Evolutionary conservation across 2,888 invertebrate genomes (phyloP).

Genomic region (Allygus modestus): DNA sequence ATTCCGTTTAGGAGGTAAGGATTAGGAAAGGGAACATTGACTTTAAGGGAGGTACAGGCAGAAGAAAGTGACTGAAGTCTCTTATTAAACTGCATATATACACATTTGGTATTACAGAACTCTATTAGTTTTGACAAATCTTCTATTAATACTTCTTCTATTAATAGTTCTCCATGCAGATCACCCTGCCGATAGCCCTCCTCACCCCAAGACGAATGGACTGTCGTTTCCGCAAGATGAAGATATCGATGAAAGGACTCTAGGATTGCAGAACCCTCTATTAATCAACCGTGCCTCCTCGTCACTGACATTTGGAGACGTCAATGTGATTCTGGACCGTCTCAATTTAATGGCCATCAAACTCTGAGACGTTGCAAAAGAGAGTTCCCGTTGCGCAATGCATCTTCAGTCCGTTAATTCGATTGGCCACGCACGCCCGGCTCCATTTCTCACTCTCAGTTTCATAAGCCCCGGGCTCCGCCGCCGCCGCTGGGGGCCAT

Average conservation of each 20-base stretch:
- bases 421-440: slow-evolving; percentile 60
- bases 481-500: neutral
- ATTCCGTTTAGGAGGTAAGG: too few species aligned
- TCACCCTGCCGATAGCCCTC: neutral
- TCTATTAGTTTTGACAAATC: neutral
- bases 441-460: slow-evolving; percentile 62
- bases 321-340: slow-evolving; percentile 42
- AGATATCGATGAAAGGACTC: neutral
- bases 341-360: slow-evolving; percentile 60
- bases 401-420: slow-evolving; percentile 60
- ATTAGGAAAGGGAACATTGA: too few species aligned
- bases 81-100: too few species aligned
- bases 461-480: slow-evolving; percentile 46
- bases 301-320: slow-evolving; percentile 59
- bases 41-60: too few species aligned
- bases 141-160: slow-evolving; percentile 4
- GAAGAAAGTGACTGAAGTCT: too few species aligned
- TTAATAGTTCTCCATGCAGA: neutral
- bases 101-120: neutral
- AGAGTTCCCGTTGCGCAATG: slow-evolving; percentile 55
- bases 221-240: neutral
- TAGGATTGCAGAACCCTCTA: neutral
- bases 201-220: neutral
- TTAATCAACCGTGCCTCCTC: slow-evolving; percentile 53
- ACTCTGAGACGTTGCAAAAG: slow-evolving; percentile 39